Conservation (phyloP, 2,888 invertebrate species). For the Drosophila setosimentum region DNA sequence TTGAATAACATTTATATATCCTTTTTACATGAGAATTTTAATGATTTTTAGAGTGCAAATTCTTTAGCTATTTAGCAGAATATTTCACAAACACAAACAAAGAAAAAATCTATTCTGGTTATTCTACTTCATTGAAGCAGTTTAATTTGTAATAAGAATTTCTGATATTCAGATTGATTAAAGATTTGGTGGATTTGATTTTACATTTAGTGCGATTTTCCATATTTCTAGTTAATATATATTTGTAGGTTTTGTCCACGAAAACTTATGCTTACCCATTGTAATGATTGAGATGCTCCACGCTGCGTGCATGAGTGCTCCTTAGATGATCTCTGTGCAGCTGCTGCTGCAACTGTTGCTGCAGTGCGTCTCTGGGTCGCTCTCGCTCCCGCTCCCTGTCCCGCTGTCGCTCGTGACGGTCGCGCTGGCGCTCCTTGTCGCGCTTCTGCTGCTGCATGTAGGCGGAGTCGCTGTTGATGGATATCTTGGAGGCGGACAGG, state of each 20-base stretch:
- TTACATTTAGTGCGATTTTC: too few species aligned
- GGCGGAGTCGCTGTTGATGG: conserved; percentile 84
- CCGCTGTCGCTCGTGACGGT: conserved; percentile 70
- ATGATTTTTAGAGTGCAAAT: too few species aligned
- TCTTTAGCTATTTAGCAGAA: too few species aligned
- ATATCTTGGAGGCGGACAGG: conserved; percentile 84
- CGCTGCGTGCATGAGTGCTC: conserved; percentile 83
- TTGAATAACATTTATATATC: too few species aligned
- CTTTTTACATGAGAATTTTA: too few species aligned
- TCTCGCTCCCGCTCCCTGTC: conserved; percentile 44
- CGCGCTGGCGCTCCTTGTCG: conserved; percentile 81
- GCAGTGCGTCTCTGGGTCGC: conserved; percentile 60
- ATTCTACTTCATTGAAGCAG: too few species aligned
- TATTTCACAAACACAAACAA: too few species aligned
- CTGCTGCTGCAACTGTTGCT: conserved; percentile 66
- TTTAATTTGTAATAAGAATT: too few species aligned
- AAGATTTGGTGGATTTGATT: neutral
- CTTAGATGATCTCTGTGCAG: conserved; percentile 71
- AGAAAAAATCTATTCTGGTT: too few species aligned
- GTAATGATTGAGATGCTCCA: conserved; percentile 84
- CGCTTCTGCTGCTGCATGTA: conserved; percentile 77
- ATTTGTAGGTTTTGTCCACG: neutral
- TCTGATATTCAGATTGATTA: too few species aligned
- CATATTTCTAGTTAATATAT: neutral
- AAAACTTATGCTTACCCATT: conserved; percentile 80